Evolutionary conservation across 2,797 vertebrate genomes (phyloP).

Genomic region (Artibeus lituratus): DNA sequence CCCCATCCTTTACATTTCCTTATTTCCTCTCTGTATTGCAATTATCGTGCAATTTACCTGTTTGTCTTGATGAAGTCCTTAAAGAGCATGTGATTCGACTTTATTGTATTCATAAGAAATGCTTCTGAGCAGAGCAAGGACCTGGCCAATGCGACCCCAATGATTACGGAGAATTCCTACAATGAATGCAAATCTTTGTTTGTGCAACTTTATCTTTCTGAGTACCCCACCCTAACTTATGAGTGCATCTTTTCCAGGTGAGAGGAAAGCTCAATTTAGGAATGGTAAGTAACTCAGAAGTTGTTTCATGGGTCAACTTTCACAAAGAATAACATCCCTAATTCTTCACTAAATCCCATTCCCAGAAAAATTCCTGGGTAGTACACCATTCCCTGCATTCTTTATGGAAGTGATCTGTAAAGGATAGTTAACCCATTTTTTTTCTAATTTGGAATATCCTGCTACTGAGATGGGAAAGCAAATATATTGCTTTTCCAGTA

Average conservation of each 20-base stretch:
- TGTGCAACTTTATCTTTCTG: neutral
- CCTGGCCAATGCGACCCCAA: neutral
- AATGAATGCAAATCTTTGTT: neutral
- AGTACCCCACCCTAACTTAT: neutral
- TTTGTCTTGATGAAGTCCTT: neutral
- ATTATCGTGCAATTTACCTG: neutral
- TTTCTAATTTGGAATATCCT: neutral
- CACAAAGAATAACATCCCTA: neutral
- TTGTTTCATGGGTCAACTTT: neutral
- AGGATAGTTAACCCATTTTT: neutral
- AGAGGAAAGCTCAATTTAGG: neutral
- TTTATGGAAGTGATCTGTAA: neutral
- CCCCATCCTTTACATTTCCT: too few species aligned
- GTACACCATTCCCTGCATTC: neutral
- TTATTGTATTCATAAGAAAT: neutral
- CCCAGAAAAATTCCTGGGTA: neutral
- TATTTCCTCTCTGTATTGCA: too few species aligned
- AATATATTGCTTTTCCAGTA: neutral
- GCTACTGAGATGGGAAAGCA: neutral
- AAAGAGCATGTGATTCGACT: neutral
- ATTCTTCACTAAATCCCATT: neutral
- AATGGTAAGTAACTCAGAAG: neutral
- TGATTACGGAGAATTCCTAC: neutral
- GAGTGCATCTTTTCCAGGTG: neutral
- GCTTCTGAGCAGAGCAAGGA: neutral